Evolutionary conservation across 2,888 invertebrate species (phyloP).

Genomic region (Drosophila ustulata): DNA sequence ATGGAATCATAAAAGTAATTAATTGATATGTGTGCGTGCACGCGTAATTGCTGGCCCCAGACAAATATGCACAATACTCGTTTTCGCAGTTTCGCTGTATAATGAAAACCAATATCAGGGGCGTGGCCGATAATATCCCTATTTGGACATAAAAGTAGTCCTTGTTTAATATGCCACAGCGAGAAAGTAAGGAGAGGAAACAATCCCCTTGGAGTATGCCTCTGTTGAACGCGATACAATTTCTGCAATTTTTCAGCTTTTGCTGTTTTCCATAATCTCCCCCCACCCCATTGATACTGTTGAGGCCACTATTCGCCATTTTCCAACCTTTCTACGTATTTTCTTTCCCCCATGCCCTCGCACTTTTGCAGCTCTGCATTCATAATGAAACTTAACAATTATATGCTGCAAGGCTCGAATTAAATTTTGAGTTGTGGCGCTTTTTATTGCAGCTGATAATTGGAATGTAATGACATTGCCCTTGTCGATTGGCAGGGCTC

Average conservation of each 20-base stretch:
- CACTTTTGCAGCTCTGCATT: not conserved
- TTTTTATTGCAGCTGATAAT: conserved; percentile 76
- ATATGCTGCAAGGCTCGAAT: conserved; percentile 63
- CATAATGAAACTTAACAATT: conserved; percentile 76
- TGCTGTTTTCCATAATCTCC: conserved; percentile 49
- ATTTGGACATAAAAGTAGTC: not conserved
- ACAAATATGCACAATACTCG: conserved; percentile 60
- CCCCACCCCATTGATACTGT: not conserved
- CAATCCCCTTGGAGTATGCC: not conserved
- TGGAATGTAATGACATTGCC: conserved; percentile 72
- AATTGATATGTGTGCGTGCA: conserved; percentile 67
- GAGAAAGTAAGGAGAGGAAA: not conserved
- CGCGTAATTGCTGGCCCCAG: conserved; percentile 64
- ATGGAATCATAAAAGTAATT: conserved; percentile 78
- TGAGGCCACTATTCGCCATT: not conserved
- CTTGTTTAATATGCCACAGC: not conserved
- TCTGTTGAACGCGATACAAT: conserved; percentile 38
- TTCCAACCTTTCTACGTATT: not conserved
- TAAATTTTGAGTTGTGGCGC: conserved; percentile 72
- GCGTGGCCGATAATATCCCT: not conserved
- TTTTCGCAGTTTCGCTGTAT: conserved; percentile 12
- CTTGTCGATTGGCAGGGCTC: conserved; percentile 29
- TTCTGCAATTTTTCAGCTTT: conserved; percentile 66
- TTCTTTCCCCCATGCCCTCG: not conserved
- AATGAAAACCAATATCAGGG: conserved; percentile 43